Base-by-base conservation (phyloP, 2,888 invertebrate species). In the Deroplatys truncata region DNA sequence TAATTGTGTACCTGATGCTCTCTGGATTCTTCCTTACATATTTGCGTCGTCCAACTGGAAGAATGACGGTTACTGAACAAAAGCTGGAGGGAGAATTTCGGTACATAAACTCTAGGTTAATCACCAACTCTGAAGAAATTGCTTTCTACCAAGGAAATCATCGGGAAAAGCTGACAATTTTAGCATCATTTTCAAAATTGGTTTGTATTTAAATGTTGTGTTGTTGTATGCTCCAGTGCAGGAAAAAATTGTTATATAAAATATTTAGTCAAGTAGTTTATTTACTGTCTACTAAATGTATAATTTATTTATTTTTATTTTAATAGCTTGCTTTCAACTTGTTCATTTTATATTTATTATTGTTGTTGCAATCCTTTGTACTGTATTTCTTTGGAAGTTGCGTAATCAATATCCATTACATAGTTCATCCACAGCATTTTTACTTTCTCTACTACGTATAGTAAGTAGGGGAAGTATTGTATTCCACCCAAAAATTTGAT, bases 11-110 rank as follows among this genome's bases (percentile, higher is more conserved):
- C 93, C 94, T 99, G 90, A 93, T 98, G 0, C 93, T 98, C 31
- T 98, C 99, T 88, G 99, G 99, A 89, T 94, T 97, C 5, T 94
- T 98, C 90, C 94, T 99, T 89, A 99, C 99, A 0, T 96, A 97
- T 92, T 94, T 99, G 89, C 95, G 99, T 91, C 96, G 96, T 92
- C 99, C 99, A 0, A 97, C 98, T 91, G 98, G 97, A 1, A 95
- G 96, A 86, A 95, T 99, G 94, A 99, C 99, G 0, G 98, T 98
- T 0, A 96, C 96, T 90, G 99, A 99, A 93, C 99, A 99, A 93
- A 98, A 98, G 93, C 94, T 99, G n/a, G 99, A 99, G 94, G 99
- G 99, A 89, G 99, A 99, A 95, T 99, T 98, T 94, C 96, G 99
- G 93, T 99, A 98, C 93, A 98, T 99, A 72, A 98, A 99, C 93